Conservation (phyloP, 2,888 invertebrate genomes). For the Mallateleia sp. region DNA sequence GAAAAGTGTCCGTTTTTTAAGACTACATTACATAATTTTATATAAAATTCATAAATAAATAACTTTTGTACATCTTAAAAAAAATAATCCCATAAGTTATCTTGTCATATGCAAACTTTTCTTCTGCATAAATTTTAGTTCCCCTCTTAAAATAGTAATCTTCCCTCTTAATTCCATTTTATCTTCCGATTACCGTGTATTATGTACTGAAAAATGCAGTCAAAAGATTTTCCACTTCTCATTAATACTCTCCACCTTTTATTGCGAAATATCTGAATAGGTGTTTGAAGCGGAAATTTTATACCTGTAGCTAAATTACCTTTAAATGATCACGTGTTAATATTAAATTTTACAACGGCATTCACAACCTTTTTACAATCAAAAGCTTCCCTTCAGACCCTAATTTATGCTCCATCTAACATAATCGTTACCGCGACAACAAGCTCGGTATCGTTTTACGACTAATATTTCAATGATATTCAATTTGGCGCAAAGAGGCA, state of each 20-base stretch:
- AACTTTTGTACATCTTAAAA: too few relatives aligned
- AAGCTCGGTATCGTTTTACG: constrained; percentile 21
- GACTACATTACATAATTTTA: too few relatives aligned
- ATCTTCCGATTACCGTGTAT: too few relatives aligned
- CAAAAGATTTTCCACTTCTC: neutral
- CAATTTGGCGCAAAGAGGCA: neutral
- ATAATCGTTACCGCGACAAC: constrained; percentile 5
- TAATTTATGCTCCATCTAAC: constrained; percentile 34
- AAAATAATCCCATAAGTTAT: too few relatives aligned
- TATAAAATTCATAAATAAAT: too few relatives aligned
- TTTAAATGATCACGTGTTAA: constrained; percentile 35
- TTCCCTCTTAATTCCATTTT: too few relatives aligned
- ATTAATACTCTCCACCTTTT: neutral
- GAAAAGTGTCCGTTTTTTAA: too few relatives aligned
- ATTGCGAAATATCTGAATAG: neutral
- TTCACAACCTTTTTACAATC: constrained; percentile 30
- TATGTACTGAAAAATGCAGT: too few relatives aligned
- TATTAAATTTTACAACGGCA: constrained; percentile 35
- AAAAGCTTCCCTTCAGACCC: constrained; percentile 7
- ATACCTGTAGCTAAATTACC: constrained; percentile 19
- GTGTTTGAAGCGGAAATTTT: constrained; percentile 3
- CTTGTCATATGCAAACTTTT: too few relatives aligned
- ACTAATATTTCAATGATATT: constrained; percentile 34
- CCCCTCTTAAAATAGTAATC: too few relatives aligned
- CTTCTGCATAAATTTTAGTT: too few relatives aligned